Evolutionary conservation across 2,113 vertebrate species (phyloP), one percentile per base, ranked within the genome.

Genomic region (Halichoerus grypus): DNA sequence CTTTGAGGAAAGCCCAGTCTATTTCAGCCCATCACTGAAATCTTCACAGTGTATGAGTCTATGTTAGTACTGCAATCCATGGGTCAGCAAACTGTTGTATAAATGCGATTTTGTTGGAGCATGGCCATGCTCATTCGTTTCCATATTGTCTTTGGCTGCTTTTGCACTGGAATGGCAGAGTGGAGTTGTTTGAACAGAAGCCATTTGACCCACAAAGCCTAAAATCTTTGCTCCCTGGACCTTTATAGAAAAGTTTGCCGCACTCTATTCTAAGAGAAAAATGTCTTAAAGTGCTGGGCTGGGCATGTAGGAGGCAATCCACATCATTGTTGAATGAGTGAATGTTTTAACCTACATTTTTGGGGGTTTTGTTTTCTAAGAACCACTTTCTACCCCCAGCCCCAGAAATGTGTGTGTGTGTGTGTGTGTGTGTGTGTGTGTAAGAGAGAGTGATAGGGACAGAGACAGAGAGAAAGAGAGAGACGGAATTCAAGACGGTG

Each of bases 201-300:
- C 7, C 79, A 31, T 55, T 49, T 94, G 86, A 51, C 21, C 12
- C 21, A 33, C 9, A 71, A 79, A 93, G 24, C 36, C 53, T 93
- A 46, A 91, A 91, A 19, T 85, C 84, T 88, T 93, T 89, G n/a
- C 65, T 72, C 24, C 65, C 21, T 65, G 18, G 46, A 12, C 26
- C 49, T 93, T 88, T 92, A 82, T 15, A 94, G 51, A 85, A 86
- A 91, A 55, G 26, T 77, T 67, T 81, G 33, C 33, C 31, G 24
- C 90, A 39, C 14, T 6, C 31, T 95, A 31, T 79, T 26, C 42
- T 96, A 84, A 93, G 61, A 86, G 65, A 57, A 81, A 79, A 67
- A 65, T n/a, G 11, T 69, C 19, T 77, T 7, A 81, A 36, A 81
- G 59, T 80, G 24, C 28, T 55, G 2, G 46, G 4, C 39, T 95